phyloP scores from a whole-genome alignment of 2,888 invertebrate species.

The Brachycybe producta region DNA sequence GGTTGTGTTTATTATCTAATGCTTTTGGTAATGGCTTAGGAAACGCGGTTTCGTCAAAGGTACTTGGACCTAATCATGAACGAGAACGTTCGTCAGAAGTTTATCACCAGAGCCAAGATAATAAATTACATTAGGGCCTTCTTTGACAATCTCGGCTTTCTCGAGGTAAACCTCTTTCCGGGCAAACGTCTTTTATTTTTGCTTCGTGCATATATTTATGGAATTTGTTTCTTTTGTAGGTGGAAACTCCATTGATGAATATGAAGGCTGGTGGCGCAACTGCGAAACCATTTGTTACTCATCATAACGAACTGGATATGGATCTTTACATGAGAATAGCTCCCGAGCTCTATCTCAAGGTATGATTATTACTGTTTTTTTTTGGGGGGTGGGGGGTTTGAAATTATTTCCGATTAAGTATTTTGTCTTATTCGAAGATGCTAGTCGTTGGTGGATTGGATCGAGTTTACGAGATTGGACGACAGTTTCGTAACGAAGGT shows the following conservation, averaged over 20 bases:
- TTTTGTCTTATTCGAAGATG: constrained; percentile 46
- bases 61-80: constrained; percentile 95
- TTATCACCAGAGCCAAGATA: constrained; percentile 44
- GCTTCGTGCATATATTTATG: too few species aligned
- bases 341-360: constrained; percentile 92
- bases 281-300: constrained; percentile 95
- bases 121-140: constrained; percentile 69
- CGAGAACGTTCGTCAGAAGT: constrained; percentile 77
- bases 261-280: constrained; percentile 97
- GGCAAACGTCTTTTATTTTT: not conserved
- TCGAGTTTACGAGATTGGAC: constrained; percentile 53
- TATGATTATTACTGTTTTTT: too few species aligned
- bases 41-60: constrained; percentile 85
- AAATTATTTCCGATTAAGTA: not conserved
- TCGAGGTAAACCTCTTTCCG: constrained; percentile 51
- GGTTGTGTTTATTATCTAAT: too few species aligned
- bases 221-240: constrained; percentile 27
- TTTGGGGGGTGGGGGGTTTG: too few species aligned
- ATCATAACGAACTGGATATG: constrained; percentile 97
- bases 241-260: constrained; percentile 99
- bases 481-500: constrained; percentile 96
- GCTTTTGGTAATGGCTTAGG: too few species aligned
- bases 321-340: constrained; percentile 95
- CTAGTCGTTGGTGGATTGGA: constrained; percentile 95
- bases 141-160: constrained; percentile 79